Evolutionary conservation across 2,113 vertebrate species (phyloP).

Genomic region (Emydura subglobosa): DNA sequence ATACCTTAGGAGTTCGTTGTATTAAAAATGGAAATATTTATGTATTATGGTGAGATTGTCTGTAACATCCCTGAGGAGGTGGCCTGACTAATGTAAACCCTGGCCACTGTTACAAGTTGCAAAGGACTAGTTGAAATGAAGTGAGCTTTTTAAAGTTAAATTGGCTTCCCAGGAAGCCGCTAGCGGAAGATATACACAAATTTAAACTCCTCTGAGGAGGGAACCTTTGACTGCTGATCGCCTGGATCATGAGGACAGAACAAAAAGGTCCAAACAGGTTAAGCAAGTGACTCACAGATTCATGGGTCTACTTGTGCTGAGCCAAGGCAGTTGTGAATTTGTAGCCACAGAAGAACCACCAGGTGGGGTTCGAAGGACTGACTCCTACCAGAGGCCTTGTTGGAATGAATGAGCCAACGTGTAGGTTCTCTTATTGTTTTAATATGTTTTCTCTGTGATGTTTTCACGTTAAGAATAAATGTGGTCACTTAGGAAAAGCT

Average conservation of each 20-base stretch:
- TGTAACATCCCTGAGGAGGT: background rate
- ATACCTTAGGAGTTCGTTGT: background rate
- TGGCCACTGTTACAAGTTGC: too few relatives aligned
- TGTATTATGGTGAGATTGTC: background rate
- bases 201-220: background rate
- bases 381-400: too few relatives aligned
- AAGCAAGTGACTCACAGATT: too few relatives aligned
- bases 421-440: background rate
- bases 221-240: too few relatives aligned
- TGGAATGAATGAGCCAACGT: too few relatives aligned
- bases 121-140: too few relatives aligned
- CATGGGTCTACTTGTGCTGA: too few relatives aligned
- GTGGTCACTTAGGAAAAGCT: background rate
- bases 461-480: background rate
- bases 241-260: too few relatives aligned
- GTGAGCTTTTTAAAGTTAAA: background rate
- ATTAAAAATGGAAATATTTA: background rate
- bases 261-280: too few relatives aligned
- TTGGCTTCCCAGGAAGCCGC: background rate
- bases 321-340: too few relatives aligned
- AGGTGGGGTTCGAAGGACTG: too few relatives aligned
- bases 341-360: too few relatives aligned
- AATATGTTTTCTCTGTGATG: background rate
- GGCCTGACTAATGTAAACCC: background rate
- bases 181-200: background rate